Base-by-base conservation (phyloP, 2,113 vertebrate genomes). In the Odontophorus gujanensis region DNA sequence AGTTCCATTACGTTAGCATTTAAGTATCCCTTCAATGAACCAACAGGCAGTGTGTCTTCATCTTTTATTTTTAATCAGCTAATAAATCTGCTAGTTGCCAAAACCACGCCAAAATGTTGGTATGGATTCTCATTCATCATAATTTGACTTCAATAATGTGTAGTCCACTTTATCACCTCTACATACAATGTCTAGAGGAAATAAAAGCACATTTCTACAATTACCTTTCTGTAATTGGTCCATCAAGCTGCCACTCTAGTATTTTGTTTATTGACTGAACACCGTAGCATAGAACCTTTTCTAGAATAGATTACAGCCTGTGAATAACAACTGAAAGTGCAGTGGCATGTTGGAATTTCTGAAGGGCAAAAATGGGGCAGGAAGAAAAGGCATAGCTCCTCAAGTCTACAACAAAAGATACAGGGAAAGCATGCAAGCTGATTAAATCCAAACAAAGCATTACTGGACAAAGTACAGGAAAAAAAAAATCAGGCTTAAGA, bases 1-100 rank as follows among this genome's bases (percentile, higher is more conserved):
- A 97, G 90, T 90, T 95, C 78, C 73, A 96, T 91, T 91, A 93
- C 95, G 94, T 96, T 96, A 96, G 51, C 80, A 95, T 96, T 94
- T 96, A 91, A 97, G 95, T 81, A 87, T 90, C 53, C 68, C 87
- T 97, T 90, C 90, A 93, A 81, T 59, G 92, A 96, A 74, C 75
- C 92, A 95, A 84, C 0, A 2, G 61, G 78, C 93, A 94, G 80
- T 87, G 68, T 87, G 86, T 92, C 87, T 93, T 96, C 86, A 91
- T 97, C 77, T 96, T 95, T 95, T 96, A 95, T 94, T 97, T 96
- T 93, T 94, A 90, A 93, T 83, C 93, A 94, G 89, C 68, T 83
- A 85, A 96, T 92, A 97, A 96, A 96, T 91, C 94, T 32, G 6
- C 4, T 26, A 63, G 72, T 91, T 93, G 68, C 95, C 85, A 95